phyloP scores from a whole-genome alignment of 2,888 invertebrate genomes.

The Teleogryllus oceanicus region DNA sequence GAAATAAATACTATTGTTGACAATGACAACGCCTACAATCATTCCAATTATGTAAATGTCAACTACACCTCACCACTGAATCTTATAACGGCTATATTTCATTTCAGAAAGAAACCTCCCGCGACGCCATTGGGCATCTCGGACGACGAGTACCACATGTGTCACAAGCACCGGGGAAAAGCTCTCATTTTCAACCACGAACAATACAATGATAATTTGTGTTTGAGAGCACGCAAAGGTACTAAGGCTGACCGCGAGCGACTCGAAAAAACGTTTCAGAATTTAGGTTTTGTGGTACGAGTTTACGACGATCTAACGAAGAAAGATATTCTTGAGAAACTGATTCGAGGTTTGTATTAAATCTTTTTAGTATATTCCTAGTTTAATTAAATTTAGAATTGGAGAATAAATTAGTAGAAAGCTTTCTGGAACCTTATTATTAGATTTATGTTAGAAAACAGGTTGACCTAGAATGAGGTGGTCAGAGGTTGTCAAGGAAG shows the following conservation, averaged over 20 bases:
- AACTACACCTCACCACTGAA: no score
- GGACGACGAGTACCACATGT: constrained; percentile 46
- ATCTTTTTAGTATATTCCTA: no score
- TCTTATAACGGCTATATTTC: no score
- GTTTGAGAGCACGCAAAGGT: constrained; percentile 42
- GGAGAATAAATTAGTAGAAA: no score
- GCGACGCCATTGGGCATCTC: background rate
- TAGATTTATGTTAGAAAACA: no score
- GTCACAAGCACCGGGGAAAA: constrained; percentile 45
- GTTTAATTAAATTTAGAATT: no score
- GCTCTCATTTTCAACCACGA: constrained; percentile 51
- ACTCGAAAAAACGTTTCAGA: constrained; percentile 42
- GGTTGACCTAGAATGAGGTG: no score
- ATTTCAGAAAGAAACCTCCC: background rate
- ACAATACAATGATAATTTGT: constrained; percentile 42
- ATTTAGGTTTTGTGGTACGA: constrained; percentile 43
- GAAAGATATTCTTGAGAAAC: constrained; percentile 42
- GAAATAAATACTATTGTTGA: no score
- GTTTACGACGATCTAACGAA: constrained; percentile 42
- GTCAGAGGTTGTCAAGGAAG: no score
- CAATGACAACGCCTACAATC: no score
- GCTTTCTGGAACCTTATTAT: no score
- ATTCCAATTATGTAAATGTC: no score
- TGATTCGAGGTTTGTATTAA: constrained; percentile 35
- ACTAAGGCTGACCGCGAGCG: constrained; percentile 49